Percentiles rank a stretch among this genome's conserved stretches.
Evolutionary conservation across 1,140 invertebrate species (phyloP).

Genomic region (Acromyrmex echinatior): DNA sequence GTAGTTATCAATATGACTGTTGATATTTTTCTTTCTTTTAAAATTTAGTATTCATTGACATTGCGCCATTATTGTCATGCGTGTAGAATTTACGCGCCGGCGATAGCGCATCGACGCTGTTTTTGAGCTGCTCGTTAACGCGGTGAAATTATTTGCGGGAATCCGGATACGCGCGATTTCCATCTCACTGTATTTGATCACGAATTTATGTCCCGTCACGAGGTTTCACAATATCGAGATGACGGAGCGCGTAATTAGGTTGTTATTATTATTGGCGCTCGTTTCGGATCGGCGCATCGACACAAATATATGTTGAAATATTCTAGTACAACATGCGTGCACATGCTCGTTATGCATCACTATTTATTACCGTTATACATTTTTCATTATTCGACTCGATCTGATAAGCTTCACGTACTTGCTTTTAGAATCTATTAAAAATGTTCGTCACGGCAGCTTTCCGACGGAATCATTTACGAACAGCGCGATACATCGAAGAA

Average conservation of each 20-base stretch:
- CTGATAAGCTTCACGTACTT: conserved; percentile 7
- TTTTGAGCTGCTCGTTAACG: conserved; percentile 62
- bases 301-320: conserved; percentile 36
- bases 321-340: background rate
- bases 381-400: conserved; percentile 19
- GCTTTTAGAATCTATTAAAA: conserved; percentile 22
- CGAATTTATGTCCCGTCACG: conserved; percentile 63
- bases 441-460: conserved; percentile 1
- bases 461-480: conserved; percentile 3
- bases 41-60: background rate
- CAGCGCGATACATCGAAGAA: background rate
- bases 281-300: conserved; percentile 32
- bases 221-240: conserved; percentile 62
- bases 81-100: background rate
- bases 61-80: conserved; percentile 4
- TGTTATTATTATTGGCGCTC: conserved; percentile 57
- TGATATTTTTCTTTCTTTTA: background rate
- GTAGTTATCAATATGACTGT: background rate
- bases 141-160: conserved; percentile 28
- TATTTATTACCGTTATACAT: conserved; percentile 17
- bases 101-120: conserved; percentile 29
- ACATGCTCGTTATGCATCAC: background rate
- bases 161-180: conserved; percentile 65
- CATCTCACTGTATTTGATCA: conserved; percentile 58
- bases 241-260: conserved; percentile 54